Base-by-base conservation (phyloP, 1,140 invertebrate species). In the Lordiphosa collinella region DNA sequence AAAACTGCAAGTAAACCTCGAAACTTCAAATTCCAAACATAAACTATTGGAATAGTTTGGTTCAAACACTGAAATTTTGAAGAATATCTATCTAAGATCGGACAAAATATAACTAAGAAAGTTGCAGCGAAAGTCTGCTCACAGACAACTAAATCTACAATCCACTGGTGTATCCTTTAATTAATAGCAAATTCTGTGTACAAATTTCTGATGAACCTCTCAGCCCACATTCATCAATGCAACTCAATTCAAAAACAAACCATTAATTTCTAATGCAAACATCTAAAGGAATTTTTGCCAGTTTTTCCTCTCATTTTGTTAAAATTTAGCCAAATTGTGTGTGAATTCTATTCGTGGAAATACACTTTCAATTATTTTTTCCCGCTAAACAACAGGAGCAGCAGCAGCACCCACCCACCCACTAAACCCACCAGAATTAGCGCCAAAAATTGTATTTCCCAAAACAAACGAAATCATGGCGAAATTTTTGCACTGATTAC, bases 401-500 rank as follows among this genome's bases (percentile, higher is more conserved):
- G 18, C 14, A 16, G 14, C 46, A 50, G 48, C 48, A 54, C 12
- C 43, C 44, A 44, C 22, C 65, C 13, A 35, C 18, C 12, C 48
- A 29, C n/a, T n/a, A n/a, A n/a, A n/a, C 37, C 16, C 18, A 55
- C 11, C 32, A 40, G 22, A 53, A 52, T 56, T 50, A 62, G 52
- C 38, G 47, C 52, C 49, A 74, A 53, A 49, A 46, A 64, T 18
- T 56, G 59, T 40, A 65, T 70, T 54, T 58, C 63, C 41, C 31
- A 35, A 67, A 25, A 51, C 22, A 50, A 61, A 29, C 12, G 41
- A 76, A 65, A 80, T 75, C 56, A 80, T 60, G 46, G 76, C 58
- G 73, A 75, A 71, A 82, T 76, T 68, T 80, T 72, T 72, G 76
- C 76, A 84, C 53, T 62, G 56, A 53, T 55, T 62, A 72, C 52